A percentile compares a stretch with the other conserved stretches of the same genome.
These are phyloP conservation scores for Planococcus citri DNA, from an alignment of 1,140 invertebrate species.

Conservation along the genomic window DNA sequence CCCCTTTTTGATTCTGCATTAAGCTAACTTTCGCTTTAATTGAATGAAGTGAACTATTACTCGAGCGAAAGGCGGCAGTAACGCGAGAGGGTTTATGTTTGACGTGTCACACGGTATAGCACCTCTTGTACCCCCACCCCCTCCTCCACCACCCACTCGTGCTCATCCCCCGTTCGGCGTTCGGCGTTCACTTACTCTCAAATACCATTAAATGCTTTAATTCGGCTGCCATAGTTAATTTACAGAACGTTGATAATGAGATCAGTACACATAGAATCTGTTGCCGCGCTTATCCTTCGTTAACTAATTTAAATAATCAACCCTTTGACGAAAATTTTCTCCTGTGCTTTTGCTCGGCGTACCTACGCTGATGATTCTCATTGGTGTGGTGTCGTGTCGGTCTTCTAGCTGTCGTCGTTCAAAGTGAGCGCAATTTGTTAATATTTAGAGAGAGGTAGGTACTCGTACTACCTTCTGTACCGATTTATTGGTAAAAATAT, in stretches of 20 bases:
- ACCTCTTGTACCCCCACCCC: neutral
- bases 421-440: no score
- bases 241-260: slow-evolving; percentile 14
- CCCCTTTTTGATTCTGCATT: slow-evolving; percentile 10
- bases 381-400: no score
- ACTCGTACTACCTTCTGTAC: no score
- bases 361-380: no score
- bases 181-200: no score
- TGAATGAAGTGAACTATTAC: slow-evolving; percentile 15
- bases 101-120: neutral
- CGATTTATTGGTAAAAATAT: no score
- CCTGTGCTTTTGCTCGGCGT: neutral
- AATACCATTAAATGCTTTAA: slow-evolving; percentile 16
- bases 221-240: slow-evolving; percentile 15
- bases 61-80: neutral
- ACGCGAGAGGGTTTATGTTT: slow-evolving; percentile 16
- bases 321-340: slow-evolving; percentile 14
- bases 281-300: neutral
- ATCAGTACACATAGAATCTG: slow-evolving; percentile 16
- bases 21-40: slow-evolving; percentile 19
- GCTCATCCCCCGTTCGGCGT: no score
- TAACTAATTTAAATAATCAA: slow-evolving; percentile 17
- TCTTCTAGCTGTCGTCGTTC: no score
- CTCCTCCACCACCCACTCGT: neutral
- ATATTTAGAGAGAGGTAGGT: no score